Percentiles rank a stretch among this genome's conserved stretches.
These are phyloP conservation scores for Ctenoplectra terminalis DNA, from an alignment of 1,140 invertebrate genomes.

Conservation along the genomic window DNA sequence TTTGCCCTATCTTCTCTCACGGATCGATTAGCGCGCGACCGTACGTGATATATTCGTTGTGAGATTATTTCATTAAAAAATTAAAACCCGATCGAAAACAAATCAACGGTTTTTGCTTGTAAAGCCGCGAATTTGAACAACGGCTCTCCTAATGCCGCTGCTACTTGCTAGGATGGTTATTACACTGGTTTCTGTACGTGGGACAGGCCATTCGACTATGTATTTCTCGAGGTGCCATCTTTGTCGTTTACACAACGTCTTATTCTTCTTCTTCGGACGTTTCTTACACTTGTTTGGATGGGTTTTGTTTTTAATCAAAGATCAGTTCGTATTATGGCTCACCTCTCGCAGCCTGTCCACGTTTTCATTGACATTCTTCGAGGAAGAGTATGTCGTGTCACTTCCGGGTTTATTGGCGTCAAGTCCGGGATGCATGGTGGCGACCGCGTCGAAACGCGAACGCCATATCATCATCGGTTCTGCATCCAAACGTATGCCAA, in stretches of 20 bases:
- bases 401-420: slow-evolving; percentile 65
- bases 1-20: slow-evolving; percentile 36
- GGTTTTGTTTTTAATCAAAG: not conserved
- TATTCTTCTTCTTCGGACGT: not conserved
- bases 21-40: slow-evolving; percentile 47
- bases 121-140: slow-evolving; percentile 78
- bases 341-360: slow-evolving; percentile 53
- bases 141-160: slow-evolving; percentile 75
- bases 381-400: slow-evolving; percentile 53
- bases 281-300: not conserved
- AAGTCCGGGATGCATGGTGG: slow-evolving; percentile 62
- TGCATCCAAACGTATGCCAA: slow-evolving; percentile 80
- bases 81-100: slow-evolving; percentile 83
- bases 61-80: slow-evolving; percentile 84
- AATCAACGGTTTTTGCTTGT: slow-evolving; percentile 81
- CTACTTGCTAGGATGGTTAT: slow-evolving; percentile 61
- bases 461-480: slow-evolving; percentile 70
- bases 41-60: slow-evolving; percentile 78
- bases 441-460: slow-evolving; percentile 24
- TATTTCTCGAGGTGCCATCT: slow-evolving; percentile 32
- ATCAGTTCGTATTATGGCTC: not conserved
- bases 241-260: not conserved
- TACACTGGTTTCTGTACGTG: slow-evolving; percentile 35
- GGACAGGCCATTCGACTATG: not conserved
- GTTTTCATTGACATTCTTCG: slow-evolving; percentile 41